Percentiles rank a stretch among this genome's conserved stretches.
Conservation (phyloP, 2,113 vertebrate genomes). For the Rutilus rutilus region DNA sequence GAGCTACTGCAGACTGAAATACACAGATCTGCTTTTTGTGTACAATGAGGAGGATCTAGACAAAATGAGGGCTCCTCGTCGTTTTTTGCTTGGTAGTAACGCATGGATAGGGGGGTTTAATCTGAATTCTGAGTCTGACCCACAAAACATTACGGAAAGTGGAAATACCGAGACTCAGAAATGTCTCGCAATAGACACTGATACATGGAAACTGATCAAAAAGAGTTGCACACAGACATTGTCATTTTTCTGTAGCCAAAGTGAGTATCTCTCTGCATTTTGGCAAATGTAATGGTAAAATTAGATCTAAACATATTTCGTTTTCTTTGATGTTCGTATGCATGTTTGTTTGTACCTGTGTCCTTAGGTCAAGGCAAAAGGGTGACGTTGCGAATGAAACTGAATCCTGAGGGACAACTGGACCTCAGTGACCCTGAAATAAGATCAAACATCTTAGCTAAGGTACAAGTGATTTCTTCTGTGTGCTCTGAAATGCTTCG, state of each 20-base stretch:
- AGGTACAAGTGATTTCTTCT: neutral
- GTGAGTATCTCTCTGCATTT: conserved; percentile 3
- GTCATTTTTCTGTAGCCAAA: conserved; percentile 5
- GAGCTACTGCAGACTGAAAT: neutral
- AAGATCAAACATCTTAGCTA: neutral
- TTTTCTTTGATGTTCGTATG: neutral
- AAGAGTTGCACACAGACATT: neutral
- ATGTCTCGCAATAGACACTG: neutral
- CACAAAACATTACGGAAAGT: neutral
- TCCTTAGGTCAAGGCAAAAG: conserved; percentile 13
- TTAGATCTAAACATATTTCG: neutral
- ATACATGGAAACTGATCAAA: neutral
- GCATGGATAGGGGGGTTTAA: neutral
- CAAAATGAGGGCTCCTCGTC: neutral
- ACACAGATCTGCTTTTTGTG: conserved; percentile 22
- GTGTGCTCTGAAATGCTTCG: neutral
- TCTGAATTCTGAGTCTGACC: neutral
- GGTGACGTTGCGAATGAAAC: neutral
- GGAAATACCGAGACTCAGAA: neutral
- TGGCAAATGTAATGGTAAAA: neutral
- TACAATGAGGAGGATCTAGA: neutral
- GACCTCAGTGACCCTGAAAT: neutral
- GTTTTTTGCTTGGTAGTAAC: fast-evolving
- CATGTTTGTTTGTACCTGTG: neutral
- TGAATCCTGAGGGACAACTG: neutral